Percentiles rank a stretch among this genome's conserved stretches.
Conservation (phyloP, 2,113 vertebrate species). For the Phyllostomus hastatus region DNA sequence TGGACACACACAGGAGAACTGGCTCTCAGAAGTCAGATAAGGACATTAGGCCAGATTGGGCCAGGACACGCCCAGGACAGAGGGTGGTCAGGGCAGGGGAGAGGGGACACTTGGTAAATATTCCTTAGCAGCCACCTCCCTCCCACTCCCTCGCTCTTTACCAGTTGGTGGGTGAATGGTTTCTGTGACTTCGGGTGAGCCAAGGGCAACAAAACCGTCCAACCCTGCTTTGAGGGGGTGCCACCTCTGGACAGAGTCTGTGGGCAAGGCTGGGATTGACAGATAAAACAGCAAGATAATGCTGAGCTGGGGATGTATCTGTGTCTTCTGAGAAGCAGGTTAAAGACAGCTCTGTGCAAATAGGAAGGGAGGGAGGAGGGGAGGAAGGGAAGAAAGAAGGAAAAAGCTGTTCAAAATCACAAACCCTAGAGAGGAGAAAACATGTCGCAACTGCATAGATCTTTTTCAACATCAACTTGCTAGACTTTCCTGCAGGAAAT, state of each 20-base stretch:
- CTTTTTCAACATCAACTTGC: neutral
- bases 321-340: neutral
- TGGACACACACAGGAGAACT: neutral
- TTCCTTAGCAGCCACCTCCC: neutral
- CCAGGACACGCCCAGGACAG: neutral
- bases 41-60: neutral
- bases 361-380: neutral
- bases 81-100: neutral
- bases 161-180: neutral
- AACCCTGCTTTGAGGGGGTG: neutral
- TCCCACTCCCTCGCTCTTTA: neutral
- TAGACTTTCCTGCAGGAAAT: neutral
- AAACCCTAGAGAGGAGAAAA: neutral
- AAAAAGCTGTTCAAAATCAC: neutral
- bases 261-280: neutral
- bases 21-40: neutral
- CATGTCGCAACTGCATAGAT: neutral
- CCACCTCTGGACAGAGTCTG: neutral
- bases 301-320: neutral
- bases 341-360: neutral
- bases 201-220: neutral
- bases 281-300: neutral
- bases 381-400: neutral
- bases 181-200: neutral
- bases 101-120: neutral